Percentiles rank a stretch among this genome's conserved stretches.
Conservation (phyloP, 2,888 invertebrate genomes). For the Linhomoeus sp. region DNA sequence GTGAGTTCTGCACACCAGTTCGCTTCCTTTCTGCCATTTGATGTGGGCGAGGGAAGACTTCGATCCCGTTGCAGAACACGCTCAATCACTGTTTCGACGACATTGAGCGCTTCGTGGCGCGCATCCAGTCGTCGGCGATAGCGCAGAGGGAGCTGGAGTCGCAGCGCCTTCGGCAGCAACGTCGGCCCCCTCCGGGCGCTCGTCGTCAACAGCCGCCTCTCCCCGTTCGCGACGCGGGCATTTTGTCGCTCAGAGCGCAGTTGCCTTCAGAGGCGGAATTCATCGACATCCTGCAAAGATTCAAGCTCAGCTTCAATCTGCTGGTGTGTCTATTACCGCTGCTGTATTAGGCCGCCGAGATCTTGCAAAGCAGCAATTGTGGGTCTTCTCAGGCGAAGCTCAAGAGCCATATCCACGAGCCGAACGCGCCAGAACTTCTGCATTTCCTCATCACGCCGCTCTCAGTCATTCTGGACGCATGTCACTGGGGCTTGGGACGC, state of each 20-base stretch:
- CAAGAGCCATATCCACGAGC: conserved; percentile 93
- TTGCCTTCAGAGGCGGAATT: conserved; percentile 90
- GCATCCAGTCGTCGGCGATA: conserved; percentile 85
- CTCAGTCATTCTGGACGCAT: conserved; percentile 83
- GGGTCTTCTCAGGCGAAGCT: conserved; percentile 67
- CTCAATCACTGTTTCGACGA: conserved; percentile 95
- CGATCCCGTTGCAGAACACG: conserved; percentile 49
- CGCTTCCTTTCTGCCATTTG: too few species aligned
- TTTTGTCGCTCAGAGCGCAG: conserved; percentile 77
- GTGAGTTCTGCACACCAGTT: too few species aligned
- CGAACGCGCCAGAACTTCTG: conserved; percentile 92
- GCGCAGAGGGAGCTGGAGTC: conserved; percentile 79
- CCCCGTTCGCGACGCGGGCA: conserved; percentile 27
- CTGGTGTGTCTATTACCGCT: too few species aligned
- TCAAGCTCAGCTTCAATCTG: conserved; percentile 91
- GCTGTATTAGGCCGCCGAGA: too few species aligned
- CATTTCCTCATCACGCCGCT: conserved; percentile 95
- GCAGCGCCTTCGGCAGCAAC: conserved; percentile 28
- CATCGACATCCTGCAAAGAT: conserved; percentile 92
- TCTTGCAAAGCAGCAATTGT: too few species aligned
- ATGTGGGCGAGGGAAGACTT: too few species aligned
- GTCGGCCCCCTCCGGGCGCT: too few species aligned
- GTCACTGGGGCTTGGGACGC: conserved; percentile 23
- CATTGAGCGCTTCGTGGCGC: conserved; percentile 92
- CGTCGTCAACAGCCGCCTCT: too few species aligned